Base-by-base conservation (phyloP, 2,797 vertebrate genomes). In the Amazona finschi region DNA sequence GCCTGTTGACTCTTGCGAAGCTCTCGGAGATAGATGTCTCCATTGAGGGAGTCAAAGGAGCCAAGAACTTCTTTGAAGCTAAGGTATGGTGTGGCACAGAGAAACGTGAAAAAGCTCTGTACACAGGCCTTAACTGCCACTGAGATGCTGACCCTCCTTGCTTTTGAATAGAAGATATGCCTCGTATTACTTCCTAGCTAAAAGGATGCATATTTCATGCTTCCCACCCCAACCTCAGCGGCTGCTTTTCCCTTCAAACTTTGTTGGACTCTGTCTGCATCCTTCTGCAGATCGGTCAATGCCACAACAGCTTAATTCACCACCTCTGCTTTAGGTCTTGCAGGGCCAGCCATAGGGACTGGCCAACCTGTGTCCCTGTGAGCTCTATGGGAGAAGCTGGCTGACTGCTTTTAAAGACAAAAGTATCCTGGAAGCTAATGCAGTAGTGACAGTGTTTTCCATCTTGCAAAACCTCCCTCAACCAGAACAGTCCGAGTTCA, bases 11-110 rank as follows among this genome's bases (percentile, higher is more conserved):
- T 16, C 97, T 99, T 47, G 99, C 99, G 0, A 98, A 99, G 85
- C 98, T 99, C 52, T 99, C 99, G 0, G 99, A 99, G 97, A 99
- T 99, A 12, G 97, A 99, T 11, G 99, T 99, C 6, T 98, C 99
- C 73, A 98, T 98, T 12, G 98, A 99, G 93, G 99, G 99, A 3
- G 99, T 99, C 83, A 98, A 98, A 97, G 99, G 99, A 80, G 99
- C 99, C 90, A 99, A 99, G 94, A 98, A 98, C 95, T 99, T 99
- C 97, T 99, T 99, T 94, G 99, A 99, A 97, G 99, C 99, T 76
- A 99, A 99, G 99, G 99, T 99, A 97, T 89, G 97, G 58, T 46
- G 57, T 83, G 31, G 52, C 47, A 62, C 15, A 74, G 62, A 41
- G 31, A 15, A 49, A 58, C 16, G 6, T 5, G 33, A 36, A 18